Conservation (phyloP, 1,140 invertebrate species). For the Coptotermes formosanus region DNA sequence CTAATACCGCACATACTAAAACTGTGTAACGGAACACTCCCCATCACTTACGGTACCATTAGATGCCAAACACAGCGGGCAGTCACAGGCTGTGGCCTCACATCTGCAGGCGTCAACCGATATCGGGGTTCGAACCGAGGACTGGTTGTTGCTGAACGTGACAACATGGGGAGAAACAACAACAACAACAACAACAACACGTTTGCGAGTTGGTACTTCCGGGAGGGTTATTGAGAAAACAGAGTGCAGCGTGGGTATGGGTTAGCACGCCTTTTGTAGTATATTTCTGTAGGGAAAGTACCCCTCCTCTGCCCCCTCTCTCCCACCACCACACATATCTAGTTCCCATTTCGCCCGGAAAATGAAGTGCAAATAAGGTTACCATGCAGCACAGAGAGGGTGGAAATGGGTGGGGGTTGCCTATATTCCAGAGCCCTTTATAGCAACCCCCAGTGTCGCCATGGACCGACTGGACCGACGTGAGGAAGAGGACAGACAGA, state of each 20-base stretch:
- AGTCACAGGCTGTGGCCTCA: no score
- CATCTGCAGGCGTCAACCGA: neutral
- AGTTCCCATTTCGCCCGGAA: slow-evolving; percentile 13
- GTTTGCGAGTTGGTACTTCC: slow-evolving; percentile 1
- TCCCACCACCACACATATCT: neutral
- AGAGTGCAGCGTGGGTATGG: neutral
- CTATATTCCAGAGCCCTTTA: neutral
- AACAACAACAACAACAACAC: neutral
- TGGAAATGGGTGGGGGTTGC: neutral
- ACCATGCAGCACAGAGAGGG: neutral
- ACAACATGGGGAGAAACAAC: neutral
- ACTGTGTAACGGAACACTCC: no score
- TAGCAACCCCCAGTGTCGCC: neutral
- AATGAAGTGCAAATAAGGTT: slow-evolving; percentile 19
- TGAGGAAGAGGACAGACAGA: neutral
- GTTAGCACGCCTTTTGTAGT: neutral
- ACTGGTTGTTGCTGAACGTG: neutral
- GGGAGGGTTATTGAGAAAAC: slow-evolving; percentile 2
- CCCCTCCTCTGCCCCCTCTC: neutral
- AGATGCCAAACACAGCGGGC: no score
- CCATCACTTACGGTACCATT: no score
- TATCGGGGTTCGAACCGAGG: neutral
- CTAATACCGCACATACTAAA: no score
- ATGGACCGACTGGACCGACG: neutral
- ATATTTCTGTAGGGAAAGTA: neutral